Evolutionary conservation across 2,888 invertebrate genomes (phyloP).

Genomic region (Lypha dubia): DNA sequence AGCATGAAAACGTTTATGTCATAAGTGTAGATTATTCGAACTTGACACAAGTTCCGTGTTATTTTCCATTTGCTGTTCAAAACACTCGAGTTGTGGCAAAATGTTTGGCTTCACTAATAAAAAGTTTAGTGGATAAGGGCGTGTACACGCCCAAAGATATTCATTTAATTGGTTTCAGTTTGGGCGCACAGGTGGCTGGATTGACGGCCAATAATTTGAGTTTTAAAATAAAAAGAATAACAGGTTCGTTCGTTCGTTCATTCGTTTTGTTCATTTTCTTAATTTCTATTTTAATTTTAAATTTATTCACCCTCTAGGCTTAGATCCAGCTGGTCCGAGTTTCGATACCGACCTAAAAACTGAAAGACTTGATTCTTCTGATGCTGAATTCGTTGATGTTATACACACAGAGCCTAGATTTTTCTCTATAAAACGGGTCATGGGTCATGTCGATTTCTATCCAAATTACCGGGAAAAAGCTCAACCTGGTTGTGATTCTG

Average conservation of each 20-base stretch:
- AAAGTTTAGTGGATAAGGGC: constrained; percentile 83
- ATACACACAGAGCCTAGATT: constrained; percentile 86
- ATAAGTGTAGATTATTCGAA: constrained; percentile 87
- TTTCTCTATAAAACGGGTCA: constrained; percentile 84
- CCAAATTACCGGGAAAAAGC: constrained; percentile 84
- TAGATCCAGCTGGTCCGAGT: constrained; percentile 87
- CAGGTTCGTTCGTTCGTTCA: constrained; percentile 83
- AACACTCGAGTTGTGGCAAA: constrained; percentile 86
- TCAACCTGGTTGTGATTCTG: constrained; percentile 85
- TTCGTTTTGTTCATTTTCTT: not conserved
- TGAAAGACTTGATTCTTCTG: constrained; percentile 85
- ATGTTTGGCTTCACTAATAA: constrained; percentile 86
- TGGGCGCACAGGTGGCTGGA: constrained; percentile 87
- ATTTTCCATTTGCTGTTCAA: constrained; percentile 84
- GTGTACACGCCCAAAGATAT: constrained; percentile 83
- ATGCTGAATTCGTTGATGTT: constrained; percentile 87
- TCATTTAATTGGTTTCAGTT: constrained; percentile 87
- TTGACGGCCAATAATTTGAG: constrained; percentile 84
- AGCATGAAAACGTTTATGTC: constrained; percentile 85
- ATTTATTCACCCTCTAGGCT: constrained; percentile 80
- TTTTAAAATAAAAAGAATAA: constrained; percentile 84
- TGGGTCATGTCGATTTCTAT: constrained; percentile 86
- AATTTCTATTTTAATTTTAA: not conserved
- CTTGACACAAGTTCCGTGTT: constrained; percentile 85
- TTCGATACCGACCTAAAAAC: constrained; percentile 84